Evolutionary conservation across 2,797 vertebrate genomes (phyloP), one percentile per base, ranked within the genome.

Genomic region (Neoniphon sammara): DNA sequence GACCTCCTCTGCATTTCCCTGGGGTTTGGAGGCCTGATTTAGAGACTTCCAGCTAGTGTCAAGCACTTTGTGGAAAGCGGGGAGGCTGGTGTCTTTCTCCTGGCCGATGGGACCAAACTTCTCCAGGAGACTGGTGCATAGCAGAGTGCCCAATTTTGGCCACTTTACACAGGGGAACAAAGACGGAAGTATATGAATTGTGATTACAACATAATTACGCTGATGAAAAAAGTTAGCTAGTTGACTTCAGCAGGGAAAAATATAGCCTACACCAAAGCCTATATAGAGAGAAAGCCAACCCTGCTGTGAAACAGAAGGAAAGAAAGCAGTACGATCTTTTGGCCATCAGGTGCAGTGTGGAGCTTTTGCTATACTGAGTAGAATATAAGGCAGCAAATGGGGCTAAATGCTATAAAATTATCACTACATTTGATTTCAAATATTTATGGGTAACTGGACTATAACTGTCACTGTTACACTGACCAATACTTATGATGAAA

Each of bases 41-140:
- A 95, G 89, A 80, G 93, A 90, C 4, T 72, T 89, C 96, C 95
- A 97, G 11, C 89, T 91, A 25, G 88, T 85, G 73, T 95, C 93
- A 77, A 99, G 89, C 56, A 95, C 93, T 70, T 95, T 96, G 85
- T 96, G 96, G 80, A 98, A 95, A 78, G 85, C 72, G 20, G 96
- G 94, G 49, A 91, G 91, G 50, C 90, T 84, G 61, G 93, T 44
- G 68, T 93, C 91, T 44, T 93, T 80, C 31, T 94, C 93, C 58
- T 91, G 90, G 17, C 72, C 31, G 0, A 93, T 3, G 14, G 77
- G 47, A 71, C 92, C 94, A 18, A 90, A 91, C 67, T 86, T 95
- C 76, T 95, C 93, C 78, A 95, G 88, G 25, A 87, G 83, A 21
- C 75, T 93, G 57, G 91, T 91, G 79, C 95, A 95, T 20, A 94